Base-by-base conservation (phyloP, 2,113 vertebrate genomes). In the Petroica traversi region DNA sequence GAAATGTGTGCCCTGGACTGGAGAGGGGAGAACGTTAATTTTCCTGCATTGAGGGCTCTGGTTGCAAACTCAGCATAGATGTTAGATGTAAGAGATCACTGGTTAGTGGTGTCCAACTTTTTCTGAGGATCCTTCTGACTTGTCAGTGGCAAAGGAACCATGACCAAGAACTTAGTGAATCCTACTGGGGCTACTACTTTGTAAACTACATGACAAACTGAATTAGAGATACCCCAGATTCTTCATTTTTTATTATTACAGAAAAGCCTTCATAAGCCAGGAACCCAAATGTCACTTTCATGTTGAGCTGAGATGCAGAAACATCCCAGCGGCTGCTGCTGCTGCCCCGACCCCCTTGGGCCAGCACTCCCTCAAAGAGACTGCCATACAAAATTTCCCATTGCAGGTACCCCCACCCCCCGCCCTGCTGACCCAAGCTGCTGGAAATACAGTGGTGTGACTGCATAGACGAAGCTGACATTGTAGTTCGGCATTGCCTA, bases 381-480 rank as follows among this genome's bases (percentile, higher is more conserved):
- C n/a, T 11, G 7, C 16, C 22, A 36, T 2, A 36, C 25, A 25
- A 20, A 54, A 43, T 6, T 15, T 46, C 25, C 49, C 34, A 23
- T 6, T 43, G 48, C 31, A 74, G 57, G 11, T 11, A 18, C 34
- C 55, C 25, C 13, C 24, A n/a, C 4, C 2, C 9, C 4, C 2
- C 3, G 6, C 6, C 8, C 8, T 1, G 3, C 14, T 62, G 52
- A 58, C 17, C 20, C 54, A 46, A 61, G 34, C 2, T 24, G 5
- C 52, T 57, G 23, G 25, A 71, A 63, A 59, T 41, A 31, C 34
- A 61, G 22, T 12, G 28, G 3, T 43, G 19, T 41, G 34, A 19
- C 38, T 31, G 26, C n/a, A 19, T 3, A 33, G 66, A n/a, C 1
- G 3, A 28, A 29, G 29, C 38, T n/a, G 28, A 19, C 40, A 7